phyloP scores from a whole-genome alignment of 2,797 vertebrate species.

The Eurystomus glaucurus region DNA sequence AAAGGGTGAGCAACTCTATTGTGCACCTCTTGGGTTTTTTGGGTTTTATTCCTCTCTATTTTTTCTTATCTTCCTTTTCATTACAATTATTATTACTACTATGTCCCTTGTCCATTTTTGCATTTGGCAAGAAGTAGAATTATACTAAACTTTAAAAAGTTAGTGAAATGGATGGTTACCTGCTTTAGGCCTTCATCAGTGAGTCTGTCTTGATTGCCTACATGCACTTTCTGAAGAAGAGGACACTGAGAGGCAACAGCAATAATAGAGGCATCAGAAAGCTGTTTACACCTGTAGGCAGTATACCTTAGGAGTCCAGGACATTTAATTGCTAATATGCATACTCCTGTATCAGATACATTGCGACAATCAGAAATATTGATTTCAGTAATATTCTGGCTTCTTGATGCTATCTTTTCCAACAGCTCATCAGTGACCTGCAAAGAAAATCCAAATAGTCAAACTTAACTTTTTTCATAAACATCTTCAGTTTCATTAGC shows the following conservation, averaged over 20 bases:
- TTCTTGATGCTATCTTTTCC: slow-evolving; percentile 95
- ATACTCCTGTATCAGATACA: slow-evolving; percentile 93
- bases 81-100: neutral
- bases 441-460: slow-evolving; percentile 37
- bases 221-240: slow-evolving; percentile 96
- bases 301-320: slow-evolving; percentile 95
- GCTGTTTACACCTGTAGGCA: slow-evolving; percentile 97
- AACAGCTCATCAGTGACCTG: slow-evolving; percentile 96
- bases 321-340: slow-evolving; percentile 92
- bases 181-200: slow-evolving; percentile 94
- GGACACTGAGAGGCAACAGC: slow-evolving; percentile 93
- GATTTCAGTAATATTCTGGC: slow-evolving; percentile 96
- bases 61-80: neutral
- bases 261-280: slow-evolving; percentile 93
- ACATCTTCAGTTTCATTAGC: neutral
- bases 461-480: neutral
- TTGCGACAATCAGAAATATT: slow-evolving; percentile 98
- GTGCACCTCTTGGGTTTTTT: too few relatives aligned
- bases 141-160: neutral
- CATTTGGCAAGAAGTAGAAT: neutral
- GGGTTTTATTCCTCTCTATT: neutral
- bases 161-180: slow-evolving; percentile 80
- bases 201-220: slow-evolving; percentile 98
- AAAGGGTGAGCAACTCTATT: neutral
- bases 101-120: neutral